phyloP scores from a whole-genome alignment of 2,113 vertebrate species.

The Tamias sibiricus region DNA sequence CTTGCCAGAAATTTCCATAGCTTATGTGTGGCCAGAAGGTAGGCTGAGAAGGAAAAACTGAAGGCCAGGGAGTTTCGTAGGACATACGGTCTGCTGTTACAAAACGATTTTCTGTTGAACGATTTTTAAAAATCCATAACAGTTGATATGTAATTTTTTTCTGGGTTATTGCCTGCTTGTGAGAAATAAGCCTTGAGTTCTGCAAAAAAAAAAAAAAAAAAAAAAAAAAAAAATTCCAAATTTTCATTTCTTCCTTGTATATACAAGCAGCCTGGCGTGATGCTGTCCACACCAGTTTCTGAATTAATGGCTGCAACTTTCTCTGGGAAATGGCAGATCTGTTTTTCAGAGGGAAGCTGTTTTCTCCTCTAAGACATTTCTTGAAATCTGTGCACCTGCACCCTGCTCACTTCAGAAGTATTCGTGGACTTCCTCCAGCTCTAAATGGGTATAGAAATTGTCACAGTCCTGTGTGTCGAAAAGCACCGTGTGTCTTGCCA shows the following conservation, averaged over 20 bases:
- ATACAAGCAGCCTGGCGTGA: neutral
- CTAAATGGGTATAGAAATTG: constrained; percentile 46
- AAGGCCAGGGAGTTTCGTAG: neutral
- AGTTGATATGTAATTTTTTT: neutral
- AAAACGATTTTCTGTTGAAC: neutral
- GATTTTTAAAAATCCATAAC: neutral
- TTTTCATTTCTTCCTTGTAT: neutral
- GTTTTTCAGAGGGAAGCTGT: neutral
- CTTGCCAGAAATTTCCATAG: neutral
- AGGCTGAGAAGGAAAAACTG: neutral
- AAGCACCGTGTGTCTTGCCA: neutral
- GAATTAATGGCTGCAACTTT: neutral
- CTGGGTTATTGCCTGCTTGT: neutral
- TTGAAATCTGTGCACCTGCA: neutral
- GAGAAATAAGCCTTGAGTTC: neutral
- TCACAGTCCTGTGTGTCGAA: constrained; percentile 4
- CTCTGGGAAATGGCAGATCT: neutral
- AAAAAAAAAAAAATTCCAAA: neutral
- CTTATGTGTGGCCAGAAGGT: neutral
- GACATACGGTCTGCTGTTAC: neutral
- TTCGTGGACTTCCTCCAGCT: neutral
- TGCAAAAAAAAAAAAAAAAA: neutral
- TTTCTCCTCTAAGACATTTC: neutral
- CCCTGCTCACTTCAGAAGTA: neutral
- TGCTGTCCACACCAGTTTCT: neutral